phyloP scores from a whole-genome alignment of 2,888 invertebrate species.

The Diabrotica balteata region DNA sequence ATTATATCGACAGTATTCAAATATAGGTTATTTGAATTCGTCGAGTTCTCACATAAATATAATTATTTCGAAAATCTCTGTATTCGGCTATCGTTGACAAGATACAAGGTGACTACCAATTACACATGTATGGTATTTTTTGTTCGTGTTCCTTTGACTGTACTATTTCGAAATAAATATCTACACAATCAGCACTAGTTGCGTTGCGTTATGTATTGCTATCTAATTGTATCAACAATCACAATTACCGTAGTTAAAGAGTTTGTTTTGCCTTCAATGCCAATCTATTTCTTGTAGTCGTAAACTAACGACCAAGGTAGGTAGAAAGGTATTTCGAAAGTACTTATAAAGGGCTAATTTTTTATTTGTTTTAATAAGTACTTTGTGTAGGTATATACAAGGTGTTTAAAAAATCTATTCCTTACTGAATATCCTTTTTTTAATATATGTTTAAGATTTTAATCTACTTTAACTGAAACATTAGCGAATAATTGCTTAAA shows the following conservation, averaged over 20 bases:
- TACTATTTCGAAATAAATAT: conserved; percentile 31
- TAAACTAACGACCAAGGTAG: conserved; percentile 41
- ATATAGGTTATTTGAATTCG: too few species aligned
- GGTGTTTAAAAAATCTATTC: too few species aligned
- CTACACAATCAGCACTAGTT: conserved; percentile 44
- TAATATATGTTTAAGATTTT: too few species aligned
- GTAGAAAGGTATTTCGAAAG: conserved; percentile 27
- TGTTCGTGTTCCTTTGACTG: conserved; percentile 24
- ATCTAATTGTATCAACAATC: conserved; percentile 57
- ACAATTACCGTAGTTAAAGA: conserved; percentile 48
- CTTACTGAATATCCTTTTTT: too few species aligned
- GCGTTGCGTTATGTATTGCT: conserved; percentile 49
- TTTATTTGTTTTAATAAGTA: background rate
- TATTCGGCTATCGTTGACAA: conserved; percentile 13
- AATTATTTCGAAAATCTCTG: conserved; percentile 7
- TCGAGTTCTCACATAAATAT: conserved; percentile 3
- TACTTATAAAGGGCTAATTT: conserved; percentile 17
- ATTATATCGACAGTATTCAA: too few species aligned
- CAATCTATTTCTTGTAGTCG: conserved; percentile 51
- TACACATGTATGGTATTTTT: conserved; percentile 18
- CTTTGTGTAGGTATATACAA: too few species aligned
- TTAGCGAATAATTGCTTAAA: too few species aligned
- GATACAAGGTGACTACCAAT: conserved; percentile 26
- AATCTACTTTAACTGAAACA: too few species aligned
- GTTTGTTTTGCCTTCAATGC: conserved; percentile 52